Base-by-base conservation (phyloP, 2,113 vertebrate genomes). In the Mus pahari region DNA sequence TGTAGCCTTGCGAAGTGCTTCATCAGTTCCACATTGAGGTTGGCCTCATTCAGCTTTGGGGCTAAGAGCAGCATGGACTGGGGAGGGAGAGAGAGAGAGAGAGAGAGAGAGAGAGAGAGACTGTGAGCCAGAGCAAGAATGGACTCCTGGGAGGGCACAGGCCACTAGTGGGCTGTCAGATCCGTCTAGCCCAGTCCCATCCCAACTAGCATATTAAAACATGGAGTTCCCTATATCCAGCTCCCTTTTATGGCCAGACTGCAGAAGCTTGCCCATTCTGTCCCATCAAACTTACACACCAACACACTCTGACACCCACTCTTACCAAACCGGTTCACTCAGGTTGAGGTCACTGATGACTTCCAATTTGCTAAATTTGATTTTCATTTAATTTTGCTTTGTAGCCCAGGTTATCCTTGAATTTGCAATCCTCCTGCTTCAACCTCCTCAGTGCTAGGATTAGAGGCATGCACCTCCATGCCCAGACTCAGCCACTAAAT, bases 51-150 rank as follows among this genome's bases (percentile, higher is more conserved):
- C 95, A 99, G 98, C 97, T 99, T 99, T 2, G 99, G 99, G 64
- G 99, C 99, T 97, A 99, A 96, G 22, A 99, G 98, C 97, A 99
- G 97, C 99, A 99, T 99, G 22, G 99, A 99, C 99, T 99, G 92
- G 4, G 12, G 87, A 22, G 2, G 9, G 20, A 17, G 31, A 48
- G 26, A 64, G 39, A 60, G 45, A 36, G 39, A 0, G 12, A 42
- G 87, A 22, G 2, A 10, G 20, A 17, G 31, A 48, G 26, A 64
- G 39, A 60, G 45, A 36, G 39, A 0, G 20, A 66, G 39, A 58
- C 1, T 17, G 48, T 66, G 77, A 75, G 31, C 12, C 31, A 2
- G 5, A 3, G 24, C 24, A 77, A 45, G 66, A 75, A 24, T 1
- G 50, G 64, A 13, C 33, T 62, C 60, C 78, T 28, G 31, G 39